Conservation (phyloP, 2,113 vertebrate species). For the Catharus bicknelli region DNA sequence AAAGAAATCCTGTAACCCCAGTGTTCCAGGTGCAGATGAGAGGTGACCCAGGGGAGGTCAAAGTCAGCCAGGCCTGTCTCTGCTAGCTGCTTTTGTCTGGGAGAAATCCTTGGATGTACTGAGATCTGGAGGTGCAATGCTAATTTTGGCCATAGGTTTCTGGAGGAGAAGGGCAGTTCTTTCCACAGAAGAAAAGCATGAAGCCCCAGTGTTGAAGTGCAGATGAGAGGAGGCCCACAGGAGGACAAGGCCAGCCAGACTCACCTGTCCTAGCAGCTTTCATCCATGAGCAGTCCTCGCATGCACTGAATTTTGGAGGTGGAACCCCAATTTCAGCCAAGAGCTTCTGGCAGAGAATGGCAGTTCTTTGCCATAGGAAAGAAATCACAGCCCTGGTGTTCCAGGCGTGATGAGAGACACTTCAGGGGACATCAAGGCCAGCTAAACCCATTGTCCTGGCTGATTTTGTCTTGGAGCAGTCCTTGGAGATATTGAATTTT, state of each 20-base stretch:
- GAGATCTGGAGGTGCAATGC: background rate
- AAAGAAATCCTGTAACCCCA: background rate
- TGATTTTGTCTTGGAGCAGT: background rate
- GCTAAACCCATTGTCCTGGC: background rate
- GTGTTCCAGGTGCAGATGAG: background rate
- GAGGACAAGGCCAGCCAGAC: background rate
- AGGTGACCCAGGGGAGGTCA: background rate
- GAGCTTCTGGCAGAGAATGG: background rate
- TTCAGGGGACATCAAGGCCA: background rate
- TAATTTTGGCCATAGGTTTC: background rate
- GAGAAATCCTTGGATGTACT: no score
- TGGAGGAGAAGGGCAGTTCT: background rate
- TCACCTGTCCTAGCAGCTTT: background rate
- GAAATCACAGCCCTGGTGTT: background rate
- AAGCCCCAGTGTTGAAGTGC: background rate
- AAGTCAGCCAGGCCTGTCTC: background rate
- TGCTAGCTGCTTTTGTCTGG: background rate
- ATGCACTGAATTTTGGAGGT: background rate
- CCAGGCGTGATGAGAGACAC: background rate
- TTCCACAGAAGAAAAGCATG: background rate
- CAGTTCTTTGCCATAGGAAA: background rate
- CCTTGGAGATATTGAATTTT: background rate
- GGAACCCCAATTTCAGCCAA: background rate
- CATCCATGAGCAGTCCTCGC: background rate
- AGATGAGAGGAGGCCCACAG: background rate